Conservation (phyloP, 2,888 invertebrate species). For the Hyposoter dolosus region DNA sequence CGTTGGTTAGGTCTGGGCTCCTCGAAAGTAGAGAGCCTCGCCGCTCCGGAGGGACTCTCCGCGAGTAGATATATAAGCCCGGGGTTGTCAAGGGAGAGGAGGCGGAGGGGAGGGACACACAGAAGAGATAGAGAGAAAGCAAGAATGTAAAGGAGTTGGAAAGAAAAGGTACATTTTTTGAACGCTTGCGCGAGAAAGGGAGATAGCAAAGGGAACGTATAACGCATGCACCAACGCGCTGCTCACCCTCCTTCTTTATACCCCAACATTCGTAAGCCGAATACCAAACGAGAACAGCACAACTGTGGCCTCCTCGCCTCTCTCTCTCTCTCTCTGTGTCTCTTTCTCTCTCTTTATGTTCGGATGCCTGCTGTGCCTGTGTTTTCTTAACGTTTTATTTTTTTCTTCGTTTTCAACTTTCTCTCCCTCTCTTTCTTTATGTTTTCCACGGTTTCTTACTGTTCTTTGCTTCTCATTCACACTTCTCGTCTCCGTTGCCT, state of each 20-base stretch:
- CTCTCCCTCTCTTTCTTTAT: slow-evolving; percentile 23
- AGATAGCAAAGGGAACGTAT: slow-evolving; percentile 46
- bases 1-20: slow-evolving; percentile 41
- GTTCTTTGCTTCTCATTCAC: neutral
- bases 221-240: slow-evolving; percentile 69
- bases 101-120: slow-evolving; percentile 9
- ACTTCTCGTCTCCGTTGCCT: neutral
- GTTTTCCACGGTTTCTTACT: neutral
- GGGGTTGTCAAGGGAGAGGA: neutral
- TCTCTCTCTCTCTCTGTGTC: slow-evolving; percentile 13
- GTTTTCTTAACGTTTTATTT: slow-evolving; percentile 29
- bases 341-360: slow-evolving; percentile 28
- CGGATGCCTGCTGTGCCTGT: slow-evolving; percentile 42
- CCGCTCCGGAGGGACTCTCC: slow-evolving; percentile 37
- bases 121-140: slow-evolving; percentile 52
- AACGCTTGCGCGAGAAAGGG: slow-evolving; percentile 55
- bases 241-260: slow-evolving; percentile 68
- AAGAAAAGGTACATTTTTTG: slow-evolving; percentile 59
- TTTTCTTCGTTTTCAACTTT: slow-evolving; percentile 29
- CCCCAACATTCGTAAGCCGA: slow-evolving; percentile 72
- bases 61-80: neutral
- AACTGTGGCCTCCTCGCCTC: slow-evolving; percentile 16
- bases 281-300: slow-evolving; percentile 72
- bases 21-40: slow-evolving; percentile 21
- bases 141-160: slow-evolving; percentile 47